These are phyloP conservation scores for Cyaniris semiargus DNA, from an alignment of 2,888 invertebrate genomes.

Conservation along the genomic window DNA sequence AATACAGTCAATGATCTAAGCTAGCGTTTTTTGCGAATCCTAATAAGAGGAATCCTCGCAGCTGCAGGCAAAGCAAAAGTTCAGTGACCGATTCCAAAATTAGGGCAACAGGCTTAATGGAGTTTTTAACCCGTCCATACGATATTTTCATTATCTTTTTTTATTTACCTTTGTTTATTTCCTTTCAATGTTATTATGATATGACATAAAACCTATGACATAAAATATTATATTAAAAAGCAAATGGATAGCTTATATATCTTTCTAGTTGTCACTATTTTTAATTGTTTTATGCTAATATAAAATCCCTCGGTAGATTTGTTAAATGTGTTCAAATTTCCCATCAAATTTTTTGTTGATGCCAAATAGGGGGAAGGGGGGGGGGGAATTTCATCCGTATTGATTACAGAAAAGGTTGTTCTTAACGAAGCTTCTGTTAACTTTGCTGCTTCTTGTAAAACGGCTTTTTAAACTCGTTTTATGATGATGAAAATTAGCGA, in stretches of 20 bases:
- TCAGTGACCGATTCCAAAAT: slow-evolving; percentile 2
- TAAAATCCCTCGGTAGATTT: no score
- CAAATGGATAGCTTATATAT: no score
- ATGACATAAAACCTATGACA: no score
- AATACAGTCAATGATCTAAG: neutral
- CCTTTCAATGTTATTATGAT: neutral
- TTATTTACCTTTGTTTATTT: neutral
- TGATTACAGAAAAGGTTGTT: neutral
- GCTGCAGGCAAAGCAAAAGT: slow-evolving; percentile 8
- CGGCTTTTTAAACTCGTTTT: neutral
- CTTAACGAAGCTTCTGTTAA: neutral
- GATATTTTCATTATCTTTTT: neutral
- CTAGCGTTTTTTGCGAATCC: neutral
- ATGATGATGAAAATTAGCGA: neutral
- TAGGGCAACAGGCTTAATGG: neutral
- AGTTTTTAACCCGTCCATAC: neutral
- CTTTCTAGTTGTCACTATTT: no score
- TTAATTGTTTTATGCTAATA: no score
- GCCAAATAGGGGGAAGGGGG: no score
- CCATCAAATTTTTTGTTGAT: no score
- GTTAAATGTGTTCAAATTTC: no score
- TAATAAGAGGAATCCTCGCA: slow-evolving; percentile 20
- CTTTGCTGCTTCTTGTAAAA: neutral
- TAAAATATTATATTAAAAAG: no score
- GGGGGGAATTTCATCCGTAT: no score